Conservation (phyloP, 2,888 invertebrate species). For the Agriopis aurantiaria region DNA sequence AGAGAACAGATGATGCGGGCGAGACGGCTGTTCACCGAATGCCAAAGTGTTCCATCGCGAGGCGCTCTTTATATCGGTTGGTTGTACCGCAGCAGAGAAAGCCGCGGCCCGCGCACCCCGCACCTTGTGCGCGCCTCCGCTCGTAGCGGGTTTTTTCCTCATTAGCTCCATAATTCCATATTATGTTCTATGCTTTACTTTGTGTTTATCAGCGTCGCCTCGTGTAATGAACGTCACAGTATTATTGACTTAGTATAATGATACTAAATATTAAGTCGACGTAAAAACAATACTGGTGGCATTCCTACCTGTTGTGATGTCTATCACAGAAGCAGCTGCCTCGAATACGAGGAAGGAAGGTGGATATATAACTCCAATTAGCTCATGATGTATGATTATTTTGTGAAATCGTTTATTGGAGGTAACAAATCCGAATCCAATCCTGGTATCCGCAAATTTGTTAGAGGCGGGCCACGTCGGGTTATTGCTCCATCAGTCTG, state of each 20-base stretch:
- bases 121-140: slow-evolving; percentile 64
- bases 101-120: slow-evolving; percentile 78
- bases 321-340: slow-evolving; percentile 11
- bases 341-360: slow-evolving; percentile 31
- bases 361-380: not conserved
- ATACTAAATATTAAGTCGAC: slow-evolving; percentile 21
- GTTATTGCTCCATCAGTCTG: slow-evolving; percentile 76
- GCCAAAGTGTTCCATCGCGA: slow-evolving; percentile 82
- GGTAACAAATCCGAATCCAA: no score
- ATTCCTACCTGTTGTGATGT: slow-evolving; percentile 17
- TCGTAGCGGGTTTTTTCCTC: slow-evolving; percentile 85
- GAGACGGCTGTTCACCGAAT: slow-evolving; percentile 85
- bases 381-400: not conserved
- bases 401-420: slow-evolving; percentile 1
- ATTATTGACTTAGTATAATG: slow-evolving; percentile 52
- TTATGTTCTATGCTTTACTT: slow-evolving; percentile 72
- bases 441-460: slow-evolving; percentile 45
- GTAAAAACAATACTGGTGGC: slow-evolving; percentile 15
- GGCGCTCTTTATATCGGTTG: slow-evolving; percentile 83
- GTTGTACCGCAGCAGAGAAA: slow-evolving; percentile 81
- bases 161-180: slow-evolving; percentile 80
- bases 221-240: slow-evolving; percentile 66
- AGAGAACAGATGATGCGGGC: slow-evolving; percentile 77
- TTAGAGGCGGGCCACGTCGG: slow-evolving; percentile 66
- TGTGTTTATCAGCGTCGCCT: slow-evolving; percentile 78